Conservation (phyloP, 2,888 invertebrate genomes). For the Seira musarum region DNA sequence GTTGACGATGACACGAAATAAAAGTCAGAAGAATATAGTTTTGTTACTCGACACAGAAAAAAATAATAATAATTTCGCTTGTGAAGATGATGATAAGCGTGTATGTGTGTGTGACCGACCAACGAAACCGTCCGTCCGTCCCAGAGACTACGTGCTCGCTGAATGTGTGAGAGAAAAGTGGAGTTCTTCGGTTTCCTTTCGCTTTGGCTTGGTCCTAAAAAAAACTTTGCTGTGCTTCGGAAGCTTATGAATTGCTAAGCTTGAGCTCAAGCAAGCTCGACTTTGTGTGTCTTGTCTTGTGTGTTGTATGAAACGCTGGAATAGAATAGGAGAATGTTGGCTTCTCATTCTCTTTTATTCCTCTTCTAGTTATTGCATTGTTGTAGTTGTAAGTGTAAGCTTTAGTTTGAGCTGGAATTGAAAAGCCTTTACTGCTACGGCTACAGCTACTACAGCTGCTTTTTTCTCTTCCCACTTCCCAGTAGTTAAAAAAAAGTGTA, state of each 20-base stretch:
- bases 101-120: constrained; percentile 29
- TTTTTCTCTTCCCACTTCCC: neutral
- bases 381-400: no score
- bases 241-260: no score
- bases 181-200: neutral
- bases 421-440: constrained; percentile 10
- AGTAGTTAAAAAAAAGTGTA: neutral
- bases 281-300: neutral
- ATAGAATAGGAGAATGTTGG: constrained; percentile 6
- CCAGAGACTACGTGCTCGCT: constrained; percentile 35
- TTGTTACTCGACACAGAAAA: neutral
- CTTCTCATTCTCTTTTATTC: neutral
- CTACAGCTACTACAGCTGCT: neutral
- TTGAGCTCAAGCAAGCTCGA: no score
- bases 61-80: neutral
- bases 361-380: neutral
- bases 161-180: constrained; percentile 44
- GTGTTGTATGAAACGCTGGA: neutral
- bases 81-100: constrained; percentile 25
- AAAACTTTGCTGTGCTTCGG: no score
- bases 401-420: neutral
- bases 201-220: neutral
- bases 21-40: neutral
- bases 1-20: neutral
- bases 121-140: constrained; percentile 20